Percentiles rank a stretch among this genome's conserved stretches.
Conservation (phyloP, 1,140 invertebrate species). For the Neotoxoptera formosana region DNA sequence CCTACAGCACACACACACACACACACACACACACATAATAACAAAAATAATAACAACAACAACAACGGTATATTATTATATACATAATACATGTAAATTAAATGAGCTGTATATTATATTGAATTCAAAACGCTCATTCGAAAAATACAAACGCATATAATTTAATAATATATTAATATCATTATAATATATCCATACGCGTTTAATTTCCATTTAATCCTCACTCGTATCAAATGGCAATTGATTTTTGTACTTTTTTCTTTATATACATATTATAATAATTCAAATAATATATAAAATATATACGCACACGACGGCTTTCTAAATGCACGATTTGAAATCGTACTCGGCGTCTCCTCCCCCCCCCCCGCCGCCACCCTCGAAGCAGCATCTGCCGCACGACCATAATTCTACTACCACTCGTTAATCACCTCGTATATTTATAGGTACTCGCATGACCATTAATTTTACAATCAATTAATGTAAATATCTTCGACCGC, state of each 20-base stretch:
- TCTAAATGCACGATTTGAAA: neutral
- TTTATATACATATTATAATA: neutral
- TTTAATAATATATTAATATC: neutral
- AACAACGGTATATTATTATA: neutral
- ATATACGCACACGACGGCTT: neutral
- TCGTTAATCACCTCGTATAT: slow-evolving; percentile 14
- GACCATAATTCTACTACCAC: neutral
- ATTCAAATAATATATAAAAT: neutral
- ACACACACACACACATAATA: neutral
- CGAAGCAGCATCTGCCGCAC: neutral
- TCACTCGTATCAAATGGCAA: neutral
- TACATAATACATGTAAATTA: neutral
- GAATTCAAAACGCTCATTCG: neutral
- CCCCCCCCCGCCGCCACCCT: too few species aligned
- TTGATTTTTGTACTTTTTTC: neutral
- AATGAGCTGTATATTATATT: neutral
- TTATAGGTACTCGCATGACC: neutral
- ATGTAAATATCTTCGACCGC: slow-evolving; percentile 3
- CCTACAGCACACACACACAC: neutral
- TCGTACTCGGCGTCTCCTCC: neutral
- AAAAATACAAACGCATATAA: neutral
- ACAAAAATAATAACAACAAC: neutral
- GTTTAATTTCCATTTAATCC: neutral
- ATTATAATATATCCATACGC: neutral
- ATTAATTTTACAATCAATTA: slow-evolving; percentile 7